phyloP scores from a whole-genome alignment of 2,888 invertebrate species.

The Standfussiana lucernea region DNA sequence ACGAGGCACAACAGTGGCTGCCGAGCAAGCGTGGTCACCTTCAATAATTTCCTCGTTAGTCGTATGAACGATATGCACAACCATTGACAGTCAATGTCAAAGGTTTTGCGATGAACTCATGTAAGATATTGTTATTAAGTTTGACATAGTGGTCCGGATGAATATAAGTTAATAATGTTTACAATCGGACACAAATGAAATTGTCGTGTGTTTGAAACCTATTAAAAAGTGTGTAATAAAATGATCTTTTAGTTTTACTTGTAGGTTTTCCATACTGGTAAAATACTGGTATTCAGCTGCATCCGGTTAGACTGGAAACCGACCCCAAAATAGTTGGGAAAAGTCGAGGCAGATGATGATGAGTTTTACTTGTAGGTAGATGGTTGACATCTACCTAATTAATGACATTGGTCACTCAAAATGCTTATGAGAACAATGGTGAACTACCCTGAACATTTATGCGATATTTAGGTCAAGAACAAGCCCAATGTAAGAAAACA shows the following conservation, averaged over 20 bases:
- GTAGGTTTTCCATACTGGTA: too few relatives aligned
- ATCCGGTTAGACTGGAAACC: too few relatives aligned
- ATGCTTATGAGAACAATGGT: not conserved
- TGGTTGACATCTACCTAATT: not conserved
- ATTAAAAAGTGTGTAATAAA: not conserved
- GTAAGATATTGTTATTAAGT: not conserved
- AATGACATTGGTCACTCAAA: not conserved
- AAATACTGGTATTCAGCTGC: too few relatives aligned
- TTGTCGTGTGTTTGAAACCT: not conserved
- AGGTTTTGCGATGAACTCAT: not conserved
- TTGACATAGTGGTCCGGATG: not conserved
- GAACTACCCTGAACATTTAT: not conserved
- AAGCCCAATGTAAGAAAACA: not conserved
- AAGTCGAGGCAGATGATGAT: too few relatives aligned
- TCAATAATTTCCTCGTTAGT: constrained; percentile 16
- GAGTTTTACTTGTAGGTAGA: not conserved
- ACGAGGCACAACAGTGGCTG: constrained; percentile 28
- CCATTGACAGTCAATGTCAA: constrained; percentile 1
- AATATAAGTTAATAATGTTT: not conserved
- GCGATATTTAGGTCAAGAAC: not conserved
- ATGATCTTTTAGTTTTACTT: not conserved
- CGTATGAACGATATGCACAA: constrained; percentile 31
- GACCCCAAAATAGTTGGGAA: too few relatives aligned
- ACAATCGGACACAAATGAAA: not conserved
- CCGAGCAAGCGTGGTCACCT: constrained; percentile 38